Evolutionary conservation across 2,797 vertebrate species (phyloP), one percentile per base, ranked within the genome.

Genomic region (Holocentrus rufus): DNA sequence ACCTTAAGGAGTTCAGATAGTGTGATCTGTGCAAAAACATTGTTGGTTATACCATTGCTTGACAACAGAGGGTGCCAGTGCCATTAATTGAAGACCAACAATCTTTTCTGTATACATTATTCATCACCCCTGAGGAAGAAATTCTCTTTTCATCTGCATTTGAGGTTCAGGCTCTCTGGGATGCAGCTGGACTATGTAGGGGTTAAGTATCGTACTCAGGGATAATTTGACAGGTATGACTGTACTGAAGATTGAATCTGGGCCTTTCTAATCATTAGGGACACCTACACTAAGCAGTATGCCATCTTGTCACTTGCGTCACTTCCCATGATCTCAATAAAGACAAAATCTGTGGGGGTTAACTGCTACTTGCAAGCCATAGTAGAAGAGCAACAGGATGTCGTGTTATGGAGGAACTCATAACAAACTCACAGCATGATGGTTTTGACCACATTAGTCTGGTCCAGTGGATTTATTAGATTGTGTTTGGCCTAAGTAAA

Each of bases 61-160:
- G 73, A 72, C 91, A 88, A 82, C 68, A 92, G 91, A 85, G 87
- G 89, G 91, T 76, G 88, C 88, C 71, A 81, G 62, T 17, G 8
- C 1, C 74, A 73, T 83, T 72, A 44, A 62, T 34, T 75, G 7
- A 9, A 79, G 23, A 25, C 1, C 60, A 39, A n/a, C 64, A 20
- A 7, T 46, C n/a, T 25, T 54, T 54, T 54, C 20, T 25, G 14
- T 14, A 14, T 42, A 36, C 0, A 13, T 42, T 42, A 4, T 42
- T 42, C 39, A 11, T 42, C 9, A 9, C 39, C 13, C 11, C 2
- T 2, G 4, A 42, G 39, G 13, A 14, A 14, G 39, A 14, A 42
- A 42, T 13, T 42, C 10, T 42, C 9, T 42, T 13, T 42, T 42
- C 9, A 13, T 3, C 9, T 42, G 9, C 11, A 13, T 3, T 42